These are phyloP conservation scores for Drosophila sechellia DNA, from an alignment of 1,140 invertebrate genomes.

Conservation along the genomic window DNA sequence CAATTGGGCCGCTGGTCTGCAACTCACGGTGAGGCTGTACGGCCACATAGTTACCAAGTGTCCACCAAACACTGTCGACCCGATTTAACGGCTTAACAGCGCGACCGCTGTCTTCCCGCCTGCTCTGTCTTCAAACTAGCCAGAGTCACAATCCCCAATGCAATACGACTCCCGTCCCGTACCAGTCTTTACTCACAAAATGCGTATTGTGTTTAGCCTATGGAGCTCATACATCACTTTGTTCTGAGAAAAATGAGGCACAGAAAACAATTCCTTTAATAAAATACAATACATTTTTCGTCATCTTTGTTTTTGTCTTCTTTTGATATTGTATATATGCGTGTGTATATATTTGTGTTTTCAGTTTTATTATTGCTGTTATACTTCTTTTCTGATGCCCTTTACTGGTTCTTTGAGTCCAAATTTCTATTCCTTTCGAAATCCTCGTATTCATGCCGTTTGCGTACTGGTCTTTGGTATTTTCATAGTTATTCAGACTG, in stretches of 20 bases:
- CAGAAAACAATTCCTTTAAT: constrained; percentile 72
- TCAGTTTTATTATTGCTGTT: constrained; percentile 71
- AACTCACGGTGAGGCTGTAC: background rate
- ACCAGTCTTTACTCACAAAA: constrained; percentile 20
- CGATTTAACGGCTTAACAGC: constrained; percentile 36
- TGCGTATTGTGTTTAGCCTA: constrained; percentile 51
- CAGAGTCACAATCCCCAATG: constrained; percentile 20
- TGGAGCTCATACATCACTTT: constrained; percentile 52
- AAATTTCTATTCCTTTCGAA: constrained; percentile 3
- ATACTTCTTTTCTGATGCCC: constrained; percentile 27
- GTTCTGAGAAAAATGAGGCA: constrained; percentile 65
- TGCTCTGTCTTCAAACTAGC: constrained; percentile 6
- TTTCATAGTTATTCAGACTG: constrained; percentile 49
- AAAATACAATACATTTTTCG: constrained; percentile 59
- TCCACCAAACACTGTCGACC: constrained; percentile 12
- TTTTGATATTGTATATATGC: constrained; percentile 43
- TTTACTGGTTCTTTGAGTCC: constrained; percentile 10
- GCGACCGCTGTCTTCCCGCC: background rate
- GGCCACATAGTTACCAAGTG: constrained; percentile 2
- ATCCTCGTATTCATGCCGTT: constrained; percentile 18
- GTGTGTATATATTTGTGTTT: constrained; percentile 40
- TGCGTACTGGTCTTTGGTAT: constrained; percentile 38
- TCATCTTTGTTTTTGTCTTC: constrained; percentile 67
- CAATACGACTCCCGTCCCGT: constrained; percentile 4
- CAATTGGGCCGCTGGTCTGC: background rate